phyloP scores from a whole-genome alignment of 2,797 vertebrate species.

The Galago senegalensis region DNA sequence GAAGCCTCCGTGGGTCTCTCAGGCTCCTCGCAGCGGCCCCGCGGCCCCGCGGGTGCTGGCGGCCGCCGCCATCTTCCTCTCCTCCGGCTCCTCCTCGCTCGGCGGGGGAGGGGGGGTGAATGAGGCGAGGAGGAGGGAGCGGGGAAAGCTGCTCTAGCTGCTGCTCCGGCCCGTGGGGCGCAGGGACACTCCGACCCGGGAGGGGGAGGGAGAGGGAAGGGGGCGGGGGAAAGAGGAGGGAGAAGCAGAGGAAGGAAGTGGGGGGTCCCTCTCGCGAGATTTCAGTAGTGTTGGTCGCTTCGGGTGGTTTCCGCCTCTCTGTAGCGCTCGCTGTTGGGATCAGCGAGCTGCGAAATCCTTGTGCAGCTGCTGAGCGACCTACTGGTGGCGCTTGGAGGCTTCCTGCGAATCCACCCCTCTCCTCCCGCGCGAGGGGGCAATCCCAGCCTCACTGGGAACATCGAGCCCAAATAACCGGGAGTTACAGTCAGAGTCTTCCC shows the following conservation, averaged over 20 bases:
- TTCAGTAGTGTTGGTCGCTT: constrained; percentile 37
- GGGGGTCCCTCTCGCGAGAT: constrained; percentile 75
- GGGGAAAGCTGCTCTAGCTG: constrained; percentile 71
- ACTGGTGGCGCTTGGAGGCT: neutral
- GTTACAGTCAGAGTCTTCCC: constrained; percentile 85
- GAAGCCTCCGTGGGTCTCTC: constrained; percentile 86
- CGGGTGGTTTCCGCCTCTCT: neutral
- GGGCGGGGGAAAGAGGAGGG: constrained; percentile 67
- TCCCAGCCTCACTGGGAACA: constrained; percentile 69
- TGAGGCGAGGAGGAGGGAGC: constrained; percentile 74
- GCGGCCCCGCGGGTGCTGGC: constrained; percentile 85
- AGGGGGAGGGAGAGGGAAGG: constrained; percentile 64
- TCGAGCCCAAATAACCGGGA: constrained; percentile 69
- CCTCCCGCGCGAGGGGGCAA: constrained; percentile 52
- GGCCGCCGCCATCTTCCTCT: constrained; percentile 91
- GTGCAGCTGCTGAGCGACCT: neutral
- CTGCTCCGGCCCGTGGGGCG: constrained; percentile 72
- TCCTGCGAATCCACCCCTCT: constrained; percentile 9
- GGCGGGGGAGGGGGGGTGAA: constrained; percentile 79
- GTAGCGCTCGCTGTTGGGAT: neutral
- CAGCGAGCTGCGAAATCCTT: neutral
- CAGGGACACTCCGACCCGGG: constrained; percentile 85
- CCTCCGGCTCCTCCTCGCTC: constrained; percentile 86
- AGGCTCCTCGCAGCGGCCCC: constrained; percentile 87
- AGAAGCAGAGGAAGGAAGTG: constrained; percentile 69